Evolutionary conservation across 2,888 invertebrate genomes (phyloP).

Genomic region (Apodemia zela): DNA sequence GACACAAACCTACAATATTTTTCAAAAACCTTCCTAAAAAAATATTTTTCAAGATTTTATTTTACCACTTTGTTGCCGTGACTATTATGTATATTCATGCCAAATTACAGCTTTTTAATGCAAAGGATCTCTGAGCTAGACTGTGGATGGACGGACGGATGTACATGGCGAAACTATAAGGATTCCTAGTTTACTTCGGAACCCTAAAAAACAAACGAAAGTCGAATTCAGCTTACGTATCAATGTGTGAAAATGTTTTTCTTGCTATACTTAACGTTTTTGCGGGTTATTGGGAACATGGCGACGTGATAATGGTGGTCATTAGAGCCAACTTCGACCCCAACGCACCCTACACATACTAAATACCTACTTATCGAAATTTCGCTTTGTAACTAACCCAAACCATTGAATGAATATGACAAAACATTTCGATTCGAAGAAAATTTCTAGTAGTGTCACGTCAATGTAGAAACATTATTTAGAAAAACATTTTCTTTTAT

Average conservation of each 20-base stretch:
- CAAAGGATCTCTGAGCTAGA: too few species aligned
- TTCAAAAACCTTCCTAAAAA: too few species aligned
- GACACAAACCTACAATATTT: too few species aligned
- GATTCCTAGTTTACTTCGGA: too few species aligned
- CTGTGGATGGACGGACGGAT: too few species aligned
- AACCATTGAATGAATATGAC: conserved; percentile 1
- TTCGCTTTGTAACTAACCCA: neutral
- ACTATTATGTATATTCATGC: too few species aligned
- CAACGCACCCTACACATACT: conserved; percentile 5
- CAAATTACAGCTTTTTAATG: too few species aligned
- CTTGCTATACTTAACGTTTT: neutral
- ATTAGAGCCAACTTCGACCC: conserved; percentile 5
- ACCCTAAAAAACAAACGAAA: neutral
- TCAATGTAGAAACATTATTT: neutral
- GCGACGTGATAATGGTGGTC: conserved; percentile 3
- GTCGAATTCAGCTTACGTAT: neutral
- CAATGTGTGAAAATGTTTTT: conserved; percentile 1
- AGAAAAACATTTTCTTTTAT: too few species aligned
- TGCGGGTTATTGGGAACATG: neutral
- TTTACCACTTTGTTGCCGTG: too few species aligned
- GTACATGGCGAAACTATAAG: too few species aligned
- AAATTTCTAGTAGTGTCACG: neutral
- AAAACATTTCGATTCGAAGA: conserved; percentile 6
- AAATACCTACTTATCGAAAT: conserved; percentile 12
- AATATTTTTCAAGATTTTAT: too few species aligned